These are phyloP conservation scores for Dasyurus viverrinus DNA, from an alignment of 2,113 vertebrate genomes.

Conservation along the genomic window DNA sequence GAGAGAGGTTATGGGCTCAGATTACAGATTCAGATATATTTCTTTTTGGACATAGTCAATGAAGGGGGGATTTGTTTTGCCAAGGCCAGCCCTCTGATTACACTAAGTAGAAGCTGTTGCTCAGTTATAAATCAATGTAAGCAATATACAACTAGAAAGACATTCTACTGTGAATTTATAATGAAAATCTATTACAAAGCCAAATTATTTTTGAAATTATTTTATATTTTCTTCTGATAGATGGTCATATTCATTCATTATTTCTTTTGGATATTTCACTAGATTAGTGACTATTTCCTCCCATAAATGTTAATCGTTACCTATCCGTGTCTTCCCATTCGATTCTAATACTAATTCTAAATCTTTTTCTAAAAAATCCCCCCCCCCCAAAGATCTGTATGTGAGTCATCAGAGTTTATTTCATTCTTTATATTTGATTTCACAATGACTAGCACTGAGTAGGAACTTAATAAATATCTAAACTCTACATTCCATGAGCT, in stretches of 20 bases:
- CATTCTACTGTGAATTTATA: background rate
- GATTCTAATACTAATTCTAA: background rate
- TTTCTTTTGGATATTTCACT: background rate
- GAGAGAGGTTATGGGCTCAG: background rate
- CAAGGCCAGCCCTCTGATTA: background rate
- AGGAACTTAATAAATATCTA: too few species aligned
- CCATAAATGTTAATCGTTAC: background rate
- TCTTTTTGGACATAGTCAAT: background rate
- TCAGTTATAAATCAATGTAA: background rate
- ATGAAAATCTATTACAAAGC: background rate
- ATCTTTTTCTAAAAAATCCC: background rate
- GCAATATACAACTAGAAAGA: background rate
- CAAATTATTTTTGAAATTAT: background rate
- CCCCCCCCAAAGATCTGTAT: too few species aligned
- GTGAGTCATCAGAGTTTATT: too few species aligned
- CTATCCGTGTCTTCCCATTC: background rate
- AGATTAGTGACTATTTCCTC: background rate
- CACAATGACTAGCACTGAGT: too few species aligned
- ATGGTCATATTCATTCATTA: background rate
- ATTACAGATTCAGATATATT: background rate
- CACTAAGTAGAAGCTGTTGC: background rate
- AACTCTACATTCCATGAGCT: too few species aligned
- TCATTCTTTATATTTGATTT: too few species aligned
- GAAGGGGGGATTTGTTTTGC: background rate
- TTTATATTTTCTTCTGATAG: background rate